A percentile compares a stretch with the other conserved stretches of the same genome.
phyloP scores from a whole-genome alignment of 1,140 invertebrate species.

The Lepidurus couesii region DNA sequence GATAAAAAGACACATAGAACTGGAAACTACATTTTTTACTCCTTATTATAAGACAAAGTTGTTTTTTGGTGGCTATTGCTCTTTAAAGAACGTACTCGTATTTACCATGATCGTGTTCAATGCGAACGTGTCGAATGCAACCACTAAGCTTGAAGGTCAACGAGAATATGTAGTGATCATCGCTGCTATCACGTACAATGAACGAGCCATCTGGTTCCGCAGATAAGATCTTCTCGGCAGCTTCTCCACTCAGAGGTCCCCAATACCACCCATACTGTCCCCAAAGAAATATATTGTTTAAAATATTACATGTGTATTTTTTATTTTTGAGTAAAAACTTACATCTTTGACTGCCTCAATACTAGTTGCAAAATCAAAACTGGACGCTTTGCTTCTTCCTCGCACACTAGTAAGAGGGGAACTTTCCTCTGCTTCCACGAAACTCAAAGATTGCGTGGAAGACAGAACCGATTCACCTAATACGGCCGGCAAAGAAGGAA shows the following conservation, averaged over 20 bases:
- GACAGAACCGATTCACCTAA: constrained; percentile 23
- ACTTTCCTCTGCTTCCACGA: neutral
- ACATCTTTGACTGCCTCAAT: constrained; percentile 92
- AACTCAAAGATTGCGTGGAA: neutral
- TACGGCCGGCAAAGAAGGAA: constrained; percentile 19
- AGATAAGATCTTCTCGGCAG: constrained; percentile 85
- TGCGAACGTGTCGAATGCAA: constrained; percentile 86
- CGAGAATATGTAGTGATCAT: constrained; percentile 96
- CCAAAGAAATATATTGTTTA: constrained; percentile 41
- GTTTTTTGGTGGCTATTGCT: too few relatives aligned
- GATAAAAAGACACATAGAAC: too few relatives aligned
- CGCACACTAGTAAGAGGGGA: constrained; percentile 18
- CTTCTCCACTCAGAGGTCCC: constrained; percentile 90
- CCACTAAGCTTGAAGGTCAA: constrained; percentile 91
- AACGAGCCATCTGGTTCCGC: constrained; percentile 83
- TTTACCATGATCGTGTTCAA: constrained; percentile 94
- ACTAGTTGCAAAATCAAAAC: constrained; percentile 76
- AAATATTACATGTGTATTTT: neutral
- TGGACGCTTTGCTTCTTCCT: constrained; percentile 49
- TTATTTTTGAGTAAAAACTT: constrained; percentile 48
- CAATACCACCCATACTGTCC: constrained; percentile 93
- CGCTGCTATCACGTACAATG: constrained; percentile 76
- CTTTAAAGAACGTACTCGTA: constrained; percentile 27
- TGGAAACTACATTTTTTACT: too few relatives aligned
- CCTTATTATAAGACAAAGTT: too few relatives aligned